phyloP scores from a whole-genome alignment of 2,888 invertebrate species.

The Linhomoeus sp. region DNA sequence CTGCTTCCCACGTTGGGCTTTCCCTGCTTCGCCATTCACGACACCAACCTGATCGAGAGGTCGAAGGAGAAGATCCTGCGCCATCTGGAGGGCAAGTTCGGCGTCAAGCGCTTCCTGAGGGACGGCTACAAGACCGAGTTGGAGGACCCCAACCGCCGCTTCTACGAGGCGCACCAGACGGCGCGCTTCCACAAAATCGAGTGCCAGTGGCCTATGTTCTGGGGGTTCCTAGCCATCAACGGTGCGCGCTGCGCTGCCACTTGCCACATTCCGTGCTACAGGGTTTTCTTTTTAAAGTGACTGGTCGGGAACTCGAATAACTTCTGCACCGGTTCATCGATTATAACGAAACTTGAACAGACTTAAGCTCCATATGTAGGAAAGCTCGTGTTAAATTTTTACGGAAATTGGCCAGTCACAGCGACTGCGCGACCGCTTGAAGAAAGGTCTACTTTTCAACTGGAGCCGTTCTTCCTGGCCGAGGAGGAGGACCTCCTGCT shows the following conservation, averaged over 20 bases:
- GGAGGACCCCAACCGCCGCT: slow-evolving; percentile 56
- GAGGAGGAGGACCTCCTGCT: too few species aligned
- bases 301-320: too few species aligned
- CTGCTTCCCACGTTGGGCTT: slow-evolving; percentile 80
- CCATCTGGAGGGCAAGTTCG: slow-evolving; percentile 58
- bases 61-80: slow-evolving; percentile 51
- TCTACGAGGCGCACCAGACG: slow-evolving; percentile 72
- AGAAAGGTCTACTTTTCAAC: too few species aligned
- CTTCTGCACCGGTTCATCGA: too few species aligned
- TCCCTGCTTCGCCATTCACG: slow-evolving; percentile 94
- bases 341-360: too few species aligned
- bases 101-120: slow-evolving; percentile 76
- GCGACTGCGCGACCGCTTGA: too few species aligned
- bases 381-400: too few species aligned
- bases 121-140: slow-evolving; percentile 77
- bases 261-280: neutral
- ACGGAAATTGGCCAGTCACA: too few species aligned
- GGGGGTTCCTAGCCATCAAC: slow-evolving; percentile 83
- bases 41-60: slow-evolving; percentile 60
- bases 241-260: slow-evolving; percentile 36
- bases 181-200: slow-evolving; percentile 83
- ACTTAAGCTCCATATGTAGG: too few species aligned
- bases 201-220: slow-evolving; percentile 94
- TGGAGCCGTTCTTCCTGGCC: too few species aligned
- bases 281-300: too few species aligned